Evolutionary conservation across 2,888 invertebrate genomes (phyloP).

Genomic region (Spodoptera littoralis): DNA sequence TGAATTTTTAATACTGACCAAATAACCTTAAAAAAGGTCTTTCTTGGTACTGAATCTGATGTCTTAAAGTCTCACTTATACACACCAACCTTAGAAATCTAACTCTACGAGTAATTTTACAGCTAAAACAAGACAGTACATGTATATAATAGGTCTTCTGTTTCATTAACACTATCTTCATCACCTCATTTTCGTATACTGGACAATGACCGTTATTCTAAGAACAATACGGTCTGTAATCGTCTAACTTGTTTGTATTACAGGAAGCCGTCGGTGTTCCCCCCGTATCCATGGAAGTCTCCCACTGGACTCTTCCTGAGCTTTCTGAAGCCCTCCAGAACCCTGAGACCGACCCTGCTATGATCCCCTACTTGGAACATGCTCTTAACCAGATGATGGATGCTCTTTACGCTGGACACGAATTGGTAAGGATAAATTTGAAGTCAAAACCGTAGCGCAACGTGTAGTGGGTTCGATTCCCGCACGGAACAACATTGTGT

Average conservation of each 20-base stretch:
- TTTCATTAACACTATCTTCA: no score
- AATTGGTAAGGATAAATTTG: conserved; percentile 41
- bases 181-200: no score
- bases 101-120: no score
- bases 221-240: no score
- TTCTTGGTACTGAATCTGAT: no score
- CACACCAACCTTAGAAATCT: background rate
- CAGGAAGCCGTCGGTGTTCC: conserved; percentile 61
- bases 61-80: background rate
- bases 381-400: conserved; percentile 59
- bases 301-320: conserved; percentile 59
- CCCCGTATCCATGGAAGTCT: conserved; percentile 59
- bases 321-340: conserved; percentile 42
- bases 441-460: background rate
- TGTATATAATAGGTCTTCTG: no score
- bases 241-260: background rate
- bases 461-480: no score
- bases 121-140: no score
- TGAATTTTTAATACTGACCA: no score
- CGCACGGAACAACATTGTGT: no score
- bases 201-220: no score
- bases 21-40: no score
- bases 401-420: conserved; percentile 45
- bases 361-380: conserved; percentile 54
- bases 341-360: conserved; percentile 51